Conservation (phyloP, 1,140 invertebrate species). For the Drosophila bipectinata region DNA sequence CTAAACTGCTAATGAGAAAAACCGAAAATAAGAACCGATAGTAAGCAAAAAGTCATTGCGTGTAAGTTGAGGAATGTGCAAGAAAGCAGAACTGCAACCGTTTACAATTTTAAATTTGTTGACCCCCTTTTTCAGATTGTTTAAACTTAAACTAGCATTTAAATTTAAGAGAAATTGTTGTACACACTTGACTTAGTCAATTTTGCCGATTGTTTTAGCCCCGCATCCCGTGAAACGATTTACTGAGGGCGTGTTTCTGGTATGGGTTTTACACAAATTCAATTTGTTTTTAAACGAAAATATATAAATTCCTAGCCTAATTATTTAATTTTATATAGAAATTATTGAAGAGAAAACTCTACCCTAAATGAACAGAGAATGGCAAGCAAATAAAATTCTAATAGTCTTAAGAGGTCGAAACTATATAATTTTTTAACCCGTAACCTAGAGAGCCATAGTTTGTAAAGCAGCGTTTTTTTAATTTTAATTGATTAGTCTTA, state of each 20-base stretch:
- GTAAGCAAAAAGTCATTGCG: slow-evolving; percentile 75
- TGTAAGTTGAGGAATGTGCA: slow-evolving; percentile 57
- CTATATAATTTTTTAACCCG: slow-evolving; percentile 40
- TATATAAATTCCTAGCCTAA: slow-evolving; percentile 46
- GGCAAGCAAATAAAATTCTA: slow-evolving; percentile 43
- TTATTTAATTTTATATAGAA: slow-evolving; percentile 57
- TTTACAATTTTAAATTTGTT: slow-evolving; percentile 36
- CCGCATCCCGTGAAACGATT: neutral
- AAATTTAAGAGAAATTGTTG: slow-evolving; percentile 62
- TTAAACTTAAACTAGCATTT: slow-evolving; percentile 68
- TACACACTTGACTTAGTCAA: slow-evolving; percentile 68
- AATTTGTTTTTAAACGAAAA: slow-evolving; percentile 64
- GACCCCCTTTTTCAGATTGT: slow-evolving; percentile 56
- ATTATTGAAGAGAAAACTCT: neutral
- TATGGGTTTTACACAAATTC: slow-evolving; percentile 60
- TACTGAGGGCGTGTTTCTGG: slow-evolving; percentile 18
- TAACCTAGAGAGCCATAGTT: slow-evolving; percentile 58
- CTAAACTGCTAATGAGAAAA: slow-evolving; percentile 34
- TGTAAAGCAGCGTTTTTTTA: slow-evolving; percentile 69
- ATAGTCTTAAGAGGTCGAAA: slow-evolving; percentile 40
- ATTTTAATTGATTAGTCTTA: slow-evolving; percentile 75
- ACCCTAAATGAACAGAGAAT: slow-evolving; percentile 5
- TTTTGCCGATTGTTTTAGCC: slow-evolving; percentile 38
- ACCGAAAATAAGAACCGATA: slow-evolving; percentile 7
- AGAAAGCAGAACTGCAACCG: slow-evolving; percentile 14